phyloP scores from a whole-genome alignment of 2,888 invertebrate genomes.

The Pterobdella sp. region DNA sequence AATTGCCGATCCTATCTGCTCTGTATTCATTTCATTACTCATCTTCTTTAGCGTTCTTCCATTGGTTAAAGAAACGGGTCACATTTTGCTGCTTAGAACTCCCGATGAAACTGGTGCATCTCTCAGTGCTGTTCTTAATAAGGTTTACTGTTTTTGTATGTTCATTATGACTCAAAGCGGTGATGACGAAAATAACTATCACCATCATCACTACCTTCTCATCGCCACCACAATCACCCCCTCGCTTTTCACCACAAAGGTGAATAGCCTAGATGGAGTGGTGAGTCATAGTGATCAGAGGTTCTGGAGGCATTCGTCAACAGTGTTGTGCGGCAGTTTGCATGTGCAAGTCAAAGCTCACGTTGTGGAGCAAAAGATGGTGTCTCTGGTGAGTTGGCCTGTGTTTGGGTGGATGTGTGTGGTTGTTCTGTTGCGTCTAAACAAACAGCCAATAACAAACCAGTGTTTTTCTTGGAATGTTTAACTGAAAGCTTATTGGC shows the following conservation, averaged over 20 bases:
- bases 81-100: constrained; percentile 50
- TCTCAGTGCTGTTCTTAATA: constrained; percentile 43
- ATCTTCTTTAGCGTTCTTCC: constrained; percentile 57
- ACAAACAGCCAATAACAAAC: not conserved
- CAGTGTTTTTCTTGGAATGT: too few species aligned
- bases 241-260: constrained; percentile 40
- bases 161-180: not conserved
- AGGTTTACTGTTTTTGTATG: constrained; percentile 39
- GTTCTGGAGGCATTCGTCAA: constrained; percentile 54
- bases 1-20: constrained; percentile 58
- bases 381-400: constrained; percentile 48
- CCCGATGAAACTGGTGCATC: constrained; percentile 45
- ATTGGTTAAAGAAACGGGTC: constrained; percentile 52
- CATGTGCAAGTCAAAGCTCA: constrained; percentile 51
- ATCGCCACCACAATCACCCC: too few species aligned
- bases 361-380: constrained; percentile 50
- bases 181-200: not conserved
- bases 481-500: too few species aligned
- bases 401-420: too few species aligned
- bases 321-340: constrained; percentile 50
- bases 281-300: constrained; percentile 54
- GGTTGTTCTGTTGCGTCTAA: not conserved
- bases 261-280: constrained; percentile 52
- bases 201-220: too few species aligned
- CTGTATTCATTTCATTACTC: constrained; percentile 56